A percentile compares a stretch with the other conserved stretches of the same genome.
phyloP scores from a whole-genome alignment of 2,888 invertebrate species.

The Mactromeris polynyma region DNA sequence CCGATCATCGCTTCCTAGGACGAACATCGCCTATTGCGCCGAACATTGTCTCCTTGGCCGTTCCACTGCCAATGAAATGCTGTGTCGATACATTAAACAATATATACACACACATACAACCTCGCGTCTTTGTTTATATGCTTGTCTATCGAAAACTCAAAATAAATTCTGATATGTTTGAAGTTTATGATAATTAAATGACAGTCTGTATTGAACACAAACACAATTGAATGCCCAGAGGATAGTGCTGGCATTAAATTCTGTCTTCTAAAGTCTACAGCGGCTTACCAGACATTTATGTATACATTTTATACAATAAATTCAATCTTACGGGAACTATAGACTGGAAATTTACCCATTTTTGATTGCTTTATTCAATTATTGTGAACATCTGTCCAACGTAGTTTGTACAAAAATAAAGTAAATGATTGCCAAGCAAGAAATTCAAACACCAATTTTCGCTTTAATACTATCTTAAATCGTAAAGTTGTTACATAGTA shows the following conservation, averaged over 20 bases:
- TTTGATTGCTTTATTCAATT: slow-evolving; percentile 1
- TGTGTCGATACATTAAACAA: too few species aligned
- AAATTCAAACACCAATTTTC: neutral
- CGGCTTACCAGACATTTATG: neutral
- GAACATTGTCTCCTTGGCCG: too few species aligned
- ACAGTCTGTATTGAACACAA: neutral
- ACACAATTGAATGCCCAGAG: neutral
- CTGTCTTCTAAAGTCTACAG: neutral
- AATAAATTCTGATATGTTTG: neutral
- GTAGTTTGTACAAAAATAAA: neutral
- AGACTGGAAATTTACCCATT: neutral
- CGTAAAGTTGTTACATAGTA: too few species aligned
- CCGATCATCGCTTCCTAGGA: too few species aligned
- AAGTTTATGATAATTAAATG: slow-evolving; percentile 6
- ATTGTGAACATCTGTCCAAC: neutral
- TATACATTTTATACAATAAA: neutral
- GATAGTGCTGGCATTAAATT: neutral
- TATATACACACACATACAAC: too few species aligned
- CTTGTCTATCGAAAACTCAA: neutral
- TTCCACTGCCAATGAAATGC: too few species aligned
- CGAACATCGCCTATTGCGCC: too few species aligned
- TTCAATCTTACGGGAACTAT: neutral
- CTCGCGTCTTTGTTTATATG: too few species aligned
- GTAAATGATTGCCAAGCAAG: neutral
- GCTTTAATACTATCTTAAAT: neutral